Conservation (phyloP, 2,888 invertebrate genomes). For the Elaeidobius kamerunicus region DNA sequence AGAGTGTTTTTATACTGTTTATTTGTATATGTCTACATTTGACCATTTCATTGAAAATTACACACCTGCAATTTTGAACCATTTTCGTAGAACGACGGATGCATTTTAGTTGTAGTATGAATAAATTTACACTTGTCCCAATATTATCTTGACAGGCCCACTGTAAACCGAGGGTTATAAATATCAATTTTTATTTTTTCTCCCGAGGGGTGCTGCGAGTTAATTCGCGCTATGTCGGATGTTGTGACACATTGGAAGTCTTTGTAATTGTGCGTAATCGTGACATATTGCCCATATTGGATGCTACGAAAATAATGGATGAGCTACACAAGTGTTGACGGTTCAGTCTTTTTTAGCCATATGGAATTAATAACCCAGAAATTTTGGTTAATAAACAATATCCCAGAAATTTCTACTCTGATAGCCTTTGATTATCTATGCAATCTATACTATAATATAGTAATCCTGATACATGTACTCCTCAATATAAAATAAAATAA, state of each 20-base stretch:
- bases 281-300: constrained; percentile 35
- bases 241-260: constrained; percentile 35
- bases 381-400: neutral
- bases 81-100: too few species aligned
- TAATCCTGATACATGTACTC: too few species aligned
- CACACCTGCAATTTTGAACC: too few species aligned
- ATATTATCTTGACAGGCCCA: neutral
- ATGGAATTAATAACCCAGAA: neutral
- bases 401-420: neutral
- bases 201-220: constrained; percentile 40
- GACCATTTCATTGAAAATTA: too few species aligned
- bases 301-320: constrained; percentile 12
- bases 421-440: too few species aligned
- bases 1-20: too few species aligned
- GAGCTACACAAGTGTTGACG: neutral
- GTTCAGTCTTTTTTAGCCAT: neutral
- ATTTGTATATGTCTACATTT: neutral
- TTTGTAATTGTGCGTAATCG: constrained; percentile 15
- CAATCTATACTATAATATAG: too few species aligned
- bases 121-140: neutral
- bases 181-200: constrained; percentile 30
- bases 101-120: too few species aligned
- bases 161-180: constrained; percentile 19
- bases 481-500: neutral
- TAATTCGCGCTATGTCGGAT: constrained; percentile 40